These are phyloP conservation scores for Gallinago jamesoni DNA, from an alignment of 2,113 vertebrate species.

Conservation along the genomic window DNA sequence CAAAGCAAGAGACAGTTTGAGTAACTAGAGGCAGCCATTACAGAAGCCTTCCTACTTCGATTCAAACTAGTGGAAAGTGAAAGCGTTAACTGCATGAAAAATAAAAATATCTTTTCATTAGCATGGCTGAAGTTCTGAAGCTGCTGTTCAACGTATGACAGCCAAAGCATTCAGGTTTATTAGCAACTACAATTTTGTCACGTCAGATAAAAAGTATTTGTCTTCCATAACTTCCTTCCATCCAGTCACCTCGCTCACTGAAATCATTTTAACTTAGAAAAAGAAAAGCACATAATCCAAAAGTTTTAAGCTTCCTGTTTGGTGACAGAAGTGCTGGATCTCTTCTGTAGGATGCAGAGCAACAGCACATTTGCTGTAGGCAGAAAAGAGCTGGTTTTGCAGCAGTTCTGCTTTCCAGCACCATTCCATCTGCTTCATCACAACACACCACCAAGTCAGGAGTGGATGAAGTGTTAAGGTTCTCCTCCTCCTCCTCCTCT, in stretches of 20 bases:
- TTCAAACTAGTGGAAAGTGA: background rate
- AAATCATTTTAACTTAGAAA: background rate
- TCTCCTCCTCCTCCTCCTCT: conserved; percentile 1
- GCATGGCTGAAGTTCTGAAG: background rate
- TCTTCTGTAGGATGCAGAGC: background rate
- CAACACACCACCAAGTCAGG: background rate
- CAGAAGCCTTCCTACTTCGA: background rate
- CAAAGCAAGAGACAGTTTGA: background rate
- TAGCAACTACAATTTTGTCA: background rate
- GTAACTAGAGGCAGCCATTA: background rate
- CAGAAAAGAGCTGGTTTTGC: background rate
- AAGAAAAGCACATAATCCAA: background rate
- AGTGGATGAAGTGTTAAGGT: background rate
- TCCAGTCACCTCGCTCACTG: background rate
- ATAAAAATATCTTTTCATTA: background rate
- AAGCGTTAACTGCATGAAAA: background rate
- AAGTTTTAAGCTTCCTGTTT: background rate
- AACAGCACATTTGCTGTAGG: background rate
- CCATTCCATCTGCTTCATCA: background rate
- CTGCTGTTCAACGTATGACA: background rate
- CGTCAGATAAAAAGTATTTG: background rate
- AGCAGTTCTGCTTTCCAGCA: background rate
- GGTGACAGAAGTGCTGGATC: background rate
- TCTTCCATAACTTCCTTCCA: background rate
- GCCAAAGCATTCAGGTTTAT: background rate